Conservation (phyloP, 1,140 invertebrate species). For the Drosophila quadrilineata region DNA sequence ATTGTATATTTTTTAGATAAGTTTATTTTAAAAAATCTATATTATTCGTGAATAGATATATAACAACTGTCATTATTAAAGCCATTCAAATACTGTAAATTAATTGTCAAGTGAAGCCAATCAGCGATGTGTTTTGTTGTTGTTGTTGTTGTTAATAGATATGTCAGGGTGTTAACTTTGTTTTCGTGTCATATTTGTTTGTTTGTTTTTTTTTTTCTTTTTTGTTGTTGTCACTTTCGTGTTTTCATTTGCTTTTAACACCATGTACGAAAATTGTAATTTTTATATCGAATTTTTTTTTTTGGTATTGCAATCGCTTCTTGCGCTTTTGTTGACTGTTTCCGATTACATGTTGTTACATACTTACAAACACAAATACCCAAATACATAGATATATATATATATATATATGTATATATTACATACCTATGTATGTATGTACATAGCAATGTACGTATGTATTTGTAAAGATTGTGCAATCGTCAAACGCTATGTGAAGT, state of each 20-base stretch:
- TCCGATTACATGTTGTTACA: slow-evolving; percentile 20
- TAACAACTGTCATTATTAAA: too few species aligned
- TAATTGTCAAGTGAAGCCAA: too few species aligned
- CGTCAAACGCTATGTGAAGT: too few species aligned
- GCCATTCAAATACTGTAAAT: too few species aligned
- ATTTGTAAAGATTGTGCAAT: slow-evolving; percentile 40
- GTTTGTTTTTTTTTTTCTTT: neutral
- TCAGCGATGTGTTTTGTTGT: too few species aligned
- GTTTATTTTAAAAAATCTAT: too few species aligned
- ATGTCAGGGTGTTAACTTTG: neutral
- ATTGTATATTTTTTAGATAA: too few species aligned
- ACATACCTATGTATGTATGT: neutral
- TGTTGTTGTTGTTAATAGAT: neutral
- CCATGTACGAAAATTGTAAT: neutral
- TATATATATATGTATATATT: too few species aligned
- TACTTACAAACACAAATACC: neutral
- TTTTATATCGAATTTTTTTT: slow-evolving; percentile 10
- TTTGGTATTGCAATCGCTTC: slow-evolving; percentile 39
- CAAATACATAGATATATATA: too few species aligned
- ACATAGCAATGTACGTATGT: slow-evolving; percentile 2
- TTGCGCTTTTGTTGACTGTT: slow-evolving; percentile 23
- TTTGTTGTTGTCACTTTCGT: slow-evolving; percentile 9
- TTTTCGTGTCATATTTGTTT: neutral
- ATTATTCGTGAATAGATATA: too few species aligned
- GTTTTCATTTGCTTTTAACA: slow-evolving; percentile 15